Evolutionary conservation across 2,113 vertebrate species (phyloP).

Genomic region (Orycteropus afer): DNA sequence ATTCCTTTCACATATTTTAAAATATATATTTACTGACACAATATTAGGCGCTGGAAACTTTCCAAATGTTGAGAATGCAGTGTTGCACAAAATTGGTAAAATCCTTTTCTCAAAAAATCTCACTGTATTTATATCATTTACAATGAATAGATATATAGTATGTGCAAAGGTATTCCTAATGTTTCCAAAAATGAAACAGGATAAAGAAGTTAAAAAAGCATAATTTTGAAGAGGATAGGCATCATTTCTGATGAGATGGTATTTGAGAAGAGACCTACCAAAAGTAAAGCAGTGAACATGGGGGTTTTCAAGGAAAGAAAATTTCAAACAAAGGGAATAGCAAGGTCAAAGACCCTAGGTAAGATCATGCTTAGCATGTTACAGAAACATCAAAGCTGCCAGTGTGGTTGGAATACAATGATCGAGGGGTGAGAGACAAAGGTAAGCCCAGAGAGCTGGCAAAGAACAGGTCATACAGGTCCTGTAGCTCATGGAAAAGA

Average conservation of each 20-base stretch:
- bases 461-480: not conserved
- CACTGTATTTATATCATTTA: not conserved
- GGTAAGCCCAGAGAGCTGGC: not conserved
- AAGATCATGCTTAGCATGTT: accelerated
- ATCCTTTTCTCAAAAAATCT: not conserved
- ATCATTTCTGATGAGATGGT: not conserved
- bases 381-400: not conserved
- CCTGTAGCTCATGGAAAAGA: not conserved
- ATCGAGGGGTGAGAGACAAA: not conserved
- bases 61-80: not conserved
- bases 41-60: not conserved
- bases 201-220: not conserved
- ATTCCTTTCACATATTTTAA: not conserved
- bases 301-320: not conserved
- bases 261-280: not conserved
- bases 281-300: not conserved
- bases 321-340: not conserved
- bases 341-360: not conserved
- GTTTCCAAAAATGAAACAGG: not conserved
- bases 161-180: not conserved
- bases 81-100: not conserved
- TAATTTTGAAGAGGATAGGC: not conserved
- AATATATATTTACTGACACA: not conserved
- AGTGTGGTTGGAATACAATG: not conserved
- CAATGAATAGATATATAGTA: not conserved